A percentile compares a stretch with the other conserved stretches of the same genome.
These are phyloP conservation scores for Acyrthosiphon pisum DNA, from an alignment of 1,140 invertebrate species.

Conservation along the genomic window DNA sequence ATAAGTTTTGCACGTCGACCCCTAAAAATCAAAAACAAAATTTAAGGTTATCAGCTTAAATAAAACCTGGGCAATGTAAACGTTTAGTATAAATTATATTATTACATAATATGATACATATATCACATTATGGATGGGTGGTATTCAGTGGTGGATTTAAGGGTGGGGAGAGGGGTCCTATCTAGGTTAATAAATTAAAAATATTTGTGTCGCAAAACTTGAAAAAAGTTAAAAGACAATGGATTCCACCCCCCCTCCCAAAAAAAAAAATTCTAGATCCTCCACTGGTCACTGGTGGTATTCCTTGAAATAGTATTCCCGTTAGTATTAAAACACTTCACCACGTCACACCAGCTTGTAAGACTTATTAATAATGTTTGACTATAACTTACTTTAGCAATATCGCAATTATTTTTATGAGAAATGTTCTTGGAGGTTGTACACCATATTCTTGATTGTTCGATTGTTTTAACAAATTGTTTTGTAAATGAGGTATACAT, in stretches of 20 bases:
- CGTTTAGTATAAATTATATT: no score
- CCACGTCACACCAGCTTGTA: not conserved
- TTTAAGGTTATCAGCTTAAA: not conserved
- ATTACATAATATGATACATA: no score
- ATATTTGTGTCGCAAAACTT: no score
- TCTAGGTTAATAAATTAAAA: no score
- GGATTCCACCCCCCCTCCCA: no score
- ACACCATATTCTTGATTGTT: not conserved
- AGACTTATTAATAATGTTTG: not conserved
- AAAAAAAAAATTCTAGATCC: no score
- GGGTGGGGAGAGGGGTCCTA: no score
- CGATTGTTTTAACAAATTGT: not conserved
- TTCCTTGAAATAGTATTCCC: not conserved
- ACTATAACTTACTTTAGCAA: not conserved
- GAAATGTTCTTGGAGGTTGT: not conserved
- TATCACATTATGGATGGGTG: no score
- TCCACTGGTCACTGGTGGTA: no score
- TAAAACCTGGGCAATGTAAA: not conserved
- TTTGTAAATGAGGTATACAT: not conserved
- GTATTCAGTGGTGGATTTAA: no score
- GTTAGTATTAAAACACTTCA: no score
- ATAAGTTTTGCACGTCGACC: constrained; percentile 63
- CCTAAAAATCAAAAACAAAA: not conserved
- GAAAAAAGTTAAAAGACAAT: no score
- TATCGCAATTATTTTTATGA: not conserved